These are phyloP conservation scores for Mercenaria mercenaria DNA, from an alignment of 1,140 invertebrate genomes.

Conservation along the genomic window DNA sequence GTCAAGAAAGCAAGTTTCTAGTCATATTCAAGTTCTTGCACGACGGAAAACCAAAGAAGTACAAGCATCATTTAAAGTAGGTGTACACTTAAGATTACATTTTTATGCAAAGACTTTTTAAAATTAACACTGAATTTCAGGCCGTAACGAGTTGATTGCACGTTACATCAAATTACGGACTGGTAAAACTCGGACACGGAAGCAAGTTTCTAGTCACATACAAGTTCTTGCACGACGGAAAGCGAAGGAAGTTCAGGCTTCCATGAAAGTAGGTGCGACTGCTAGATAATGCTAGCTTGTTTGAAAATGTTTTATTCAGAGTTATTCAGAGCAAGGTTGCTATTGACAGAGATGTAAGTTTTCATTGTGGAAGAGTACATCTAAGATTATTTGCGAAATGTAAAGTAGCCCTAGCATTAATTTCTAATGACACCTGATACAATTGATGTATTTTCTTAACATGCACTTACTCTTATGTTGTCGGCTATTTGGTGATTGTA, in stretches of 20 bases:
- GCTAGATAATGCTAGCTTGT: neutral
- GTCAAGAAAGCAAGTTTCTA: conserved; percentile 99
- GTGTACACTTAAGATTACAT: conserved; percentile 39
- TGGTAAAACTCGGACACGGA: conserved; percentile 99
- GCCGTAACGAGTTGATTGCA: conserved; percentile 99
- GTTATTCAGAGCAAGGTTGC: neutral
- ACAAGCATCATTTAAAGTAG: conserved; percentile 96
- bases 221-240: conserved; percentile 99
- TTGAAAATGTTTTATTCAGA: neutral
- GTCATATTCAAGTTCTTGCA: conserved; percentile 99
- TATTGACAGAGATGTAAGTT: neutral
- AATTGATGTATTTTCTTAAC: no score
- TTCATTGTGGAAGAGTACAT: no score
- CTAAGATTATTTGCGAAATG: no score
- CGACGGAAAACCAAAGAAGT: conserved; percentile 98
- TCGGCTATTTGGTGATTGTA: no score
- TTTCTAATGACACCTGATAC: no score
- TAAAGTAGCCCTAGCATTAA: no score
- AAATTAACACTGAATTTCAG: conserved; percentile 87
- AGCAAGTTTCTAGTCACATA: conserved; percentile 99
- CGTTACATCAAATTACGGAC: conserved; percentile 99
- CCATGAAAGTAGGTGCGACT: conserved; percentile 90
- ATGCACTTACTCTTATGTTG: no score
- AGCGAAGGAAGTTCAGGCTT: conserved; percentile 97
- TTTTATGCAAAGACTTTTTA: neutral